Conservation (phyloP, 2,888 invertebrate species). For the Himalopsyche kuldschensis region DNA sequence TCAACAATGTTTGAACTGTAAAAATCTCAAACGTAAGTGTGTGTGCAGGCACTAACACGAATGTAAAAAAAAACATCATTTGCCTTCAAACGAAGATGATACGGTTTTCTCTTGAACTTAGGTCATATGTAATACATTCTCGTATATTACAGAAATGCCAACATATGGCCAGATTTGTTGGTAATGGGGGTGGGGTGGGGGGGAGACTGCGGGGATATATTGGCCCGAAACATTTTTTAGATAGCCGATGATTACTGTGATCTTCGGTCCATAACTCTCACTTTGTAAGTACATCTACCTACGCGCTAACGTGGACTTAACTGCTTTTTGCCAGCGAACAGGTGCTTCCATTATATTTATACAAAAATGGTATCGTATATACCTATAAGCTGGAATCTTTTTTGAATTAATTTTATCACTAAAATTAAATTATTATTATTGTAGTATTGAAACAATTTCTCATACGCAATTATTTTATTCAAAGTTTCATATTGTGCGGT, state of each 20-base stretch:
- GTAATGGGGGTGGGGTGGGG: background rate
- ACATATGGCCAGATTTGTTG: background rate
- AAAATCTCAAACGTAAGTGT: too few species aligned
- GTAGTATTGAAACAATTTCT: too few species aligned
- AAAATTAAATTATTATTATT: too few species aligned
- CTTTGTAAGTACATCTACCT: conserved; percentile 22
- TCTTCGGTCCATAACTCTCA: conserved; percentile 33
- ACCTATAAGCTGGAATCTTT: too few species aligned
- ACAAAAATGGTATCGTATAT: too few species aligned
- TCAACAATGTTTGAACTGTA: too few species aligned
- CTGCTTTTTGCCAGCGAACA: conserved; percentile 15
- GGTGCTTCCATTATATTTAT: conserved; percentile 6
- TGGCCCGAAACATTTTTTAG: conserved; percentile 18
- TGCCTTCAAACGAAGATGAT: background rate
- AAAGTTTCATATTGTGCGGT: too few species aligned
- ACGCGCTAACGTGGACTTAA: conserved; percentile 18
- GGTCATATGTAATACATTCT: background rate
- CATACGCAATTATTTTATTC: too few species aligned
- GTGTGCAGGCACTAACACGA: too few species aligned
- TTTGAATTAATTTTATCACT: too few species aligned
- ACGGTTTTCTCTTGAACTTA: background rate
- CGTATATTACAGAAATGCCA: background rate
- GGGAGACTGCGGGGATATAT: background rate
- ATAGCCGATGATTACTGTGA: conserved; percentile 33
- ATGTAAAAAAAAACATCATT: background rate